phyloP scores from a whole-genome alignment of 1,140 invertebrate species.

The Drosophila pandora region DNA sequence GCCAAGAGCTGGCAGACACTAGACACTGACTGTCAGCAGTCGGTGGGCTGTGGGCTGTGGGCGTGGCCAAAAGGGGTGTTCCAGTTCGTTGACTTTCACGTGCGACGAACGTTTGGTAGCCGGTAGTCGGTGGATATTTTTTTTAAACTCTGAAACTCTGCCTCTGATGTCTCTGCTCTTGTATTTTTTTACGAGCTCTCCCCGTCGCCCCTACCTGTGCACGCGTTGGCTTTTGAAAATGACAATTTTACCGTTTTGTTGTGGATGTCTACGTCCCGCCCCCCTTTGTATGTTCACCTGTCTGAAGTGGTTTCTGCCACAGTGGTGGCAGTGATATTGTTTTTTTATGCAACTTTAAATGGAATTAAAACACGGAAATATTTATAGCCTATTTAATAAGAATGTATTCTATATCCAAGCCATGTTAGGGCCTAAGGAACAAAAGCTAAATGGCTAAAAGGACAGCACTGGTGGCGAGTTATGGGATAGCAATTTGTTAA shows the following conservation, averaged over 20 bases:
- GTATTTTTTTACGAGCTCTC: constrained; percentile 20
- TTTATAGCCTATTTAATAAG: too few relatives aligned
- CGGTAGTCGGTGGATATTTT: constrained; percentile 42
- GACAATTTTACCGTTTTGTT: constrained; percentile 78
- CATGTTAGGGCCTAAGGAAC: background rate
- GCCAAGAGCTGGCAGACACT: constrained; percentile 48
- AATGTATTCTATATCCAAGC: too few relatives aligned
- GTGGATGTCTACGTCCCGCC: constrained; percentile 27
- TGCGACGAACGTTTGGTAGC: constrained; percentile 52
- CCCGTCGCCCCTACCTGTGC: constrained; percentile 32
- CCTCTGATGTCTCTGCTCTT: constrained; percentile 21
- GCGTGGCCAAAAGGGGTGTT: constrained; percentile 35
- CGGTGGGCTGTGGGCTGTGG: constrained; percentile 31
- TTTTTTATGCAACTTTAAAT: background rate
- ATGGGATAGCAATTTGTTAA: constrained; percentile 65
- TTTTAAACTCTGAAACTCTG: background rate
- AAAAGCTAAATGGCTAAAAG: background rate
- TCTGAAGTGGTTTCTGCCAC: constrained; percentile 50
- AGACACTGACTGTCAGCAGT: constrained; percentile 33
- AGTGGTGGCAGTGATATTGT: constrained; percentile 11
- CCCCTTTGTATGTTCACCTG: background rate
- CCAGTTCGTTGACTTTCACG: constrained; percentile 80
- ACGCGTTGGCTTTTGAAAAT: constrained; percentile 71
- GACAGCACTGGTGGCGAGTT: constrained; percentile 9
- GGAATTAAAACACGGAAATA: too few relatives aligned